Conservation (phyloP, 2,113 vertebrate species). For the Gobius niger region DNA sequence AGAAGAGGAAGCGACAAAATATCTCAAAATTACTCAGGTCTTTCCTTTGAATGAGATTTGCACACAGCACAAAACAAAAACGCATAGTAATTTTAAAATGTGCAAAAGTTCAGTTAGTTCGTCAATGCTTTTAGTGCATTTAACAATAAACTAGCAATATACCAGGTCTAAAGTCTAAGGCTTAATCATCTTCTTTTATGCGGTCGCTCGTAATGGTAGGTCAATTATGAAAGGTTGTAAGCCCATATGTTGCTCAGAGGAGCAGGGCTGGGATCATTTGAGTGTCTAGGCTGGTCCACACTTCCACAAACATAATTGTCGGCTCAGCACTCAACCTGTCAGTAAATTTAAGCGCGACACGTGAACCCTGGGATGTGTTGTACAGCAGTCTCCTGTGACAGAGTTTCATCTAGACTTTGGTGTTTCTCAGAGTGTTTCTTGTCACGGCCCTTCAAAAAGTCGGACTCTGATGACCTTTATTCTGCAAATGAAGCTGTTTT, state of each 20-base stretch:
- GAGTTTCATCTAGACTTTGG: conserved; percentile 30
- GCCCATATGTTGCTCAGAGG: conserved; percentile 8
- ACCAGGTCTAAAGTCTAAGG: conserved; percentile 15
- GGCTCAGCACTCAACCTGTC: conserved; percentile 29
- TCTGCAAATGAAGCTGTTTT: conserved; percentile 79
- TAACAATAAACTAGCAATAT: not conserved
- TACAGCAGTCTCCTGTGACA: conserved; percentile 26
- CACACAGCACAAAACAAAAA: too few relatives aligned
- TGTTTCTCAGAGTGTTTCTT: conserved; percentile 42
- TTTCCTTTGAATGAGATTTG: too few relatives aligned
- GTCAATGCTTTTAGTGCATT: too few relatives aligned
- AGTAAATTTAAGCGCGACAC: conserved; percentile 11
- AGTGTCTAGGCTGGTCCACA: conserved; percentile 24
- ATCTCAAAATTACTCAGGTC: too few relatives aligned
- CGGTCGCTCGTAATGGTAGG: conserved; percentile 28
- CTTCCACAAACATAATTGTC: conserved; percentile 21
- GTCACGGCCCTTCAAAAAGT: conserved; percentile 57
- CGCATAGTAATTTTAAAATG: too few relatives aligned
- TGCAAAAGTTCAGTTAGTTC: too few relatives aligned
- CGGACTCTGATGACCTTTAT: conserved; percentile 78
- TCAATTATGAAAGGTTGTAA: conserved; percentile 22
- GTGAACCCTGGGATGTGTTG: conserved; percentile 22
- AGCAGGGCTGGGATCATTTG: conserved; percentile 13
- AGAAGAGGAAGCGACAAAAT: too few relatives aligned
- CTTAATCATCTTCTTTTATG: conserved; percentile 16